phyloP scores from a whole-genome alignment of 2,113 vertebrate genomes.

The Python bivittatus region DNA sequence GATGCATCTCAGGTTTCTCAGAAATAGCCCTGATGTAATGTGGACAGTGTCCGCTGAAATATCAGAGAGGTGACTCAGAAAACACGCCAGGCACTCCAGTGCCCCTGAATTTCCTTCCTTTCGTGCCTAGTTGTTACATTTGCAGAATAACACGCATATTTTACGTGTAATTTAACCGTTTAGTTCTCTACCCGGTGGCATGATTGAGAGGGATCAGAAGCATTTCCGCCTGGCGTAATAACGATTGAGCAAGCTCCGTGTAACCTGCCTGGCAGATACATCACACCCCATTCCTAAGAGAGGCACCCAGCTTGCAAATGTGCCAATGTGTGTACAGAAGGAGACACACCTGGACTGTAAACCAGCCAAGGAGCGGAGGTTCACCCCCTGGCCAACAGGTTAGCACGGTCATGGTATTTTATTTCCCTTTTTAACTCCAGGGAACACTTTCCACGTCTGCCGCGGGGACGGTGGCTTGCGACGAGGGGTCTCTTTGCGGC shows the following conservation, averaged over 20 bases:
- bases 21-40: not conserved
- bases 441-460: not conserved
- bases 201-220: not conserved
- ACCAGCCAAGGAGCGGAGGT: not conserved
- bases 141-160: too few relatives aligned
- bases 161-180: not conserved
- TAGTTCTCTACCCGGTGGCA: not conserved
- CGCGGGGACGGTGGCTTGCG: too few relatives aligned
- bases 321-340: not conserved
- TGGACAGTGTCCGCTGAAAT: not conserved
- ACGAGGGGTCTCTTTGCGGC: too few relatives aligned
- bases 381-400: not conserved
- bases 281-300: not conserved
- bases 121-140: too few relatives aligned
- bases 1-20: not conserved
- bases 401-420: not conserved
- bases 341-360: not conserved
- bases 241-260: not conserved
- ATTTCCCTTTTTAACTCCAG: not conserved
- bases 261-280: not conserved
- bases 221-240: not conserved
- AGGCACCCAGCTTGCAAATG: not conserved
- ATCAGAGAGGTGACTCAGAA: not conserved
- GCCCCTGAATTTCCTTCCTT: not conserved
- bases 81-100: not conserved